Base-by-base conservation (phyloP, 2,888 invertebrate species). In the Sphaeridia pumilis region DNA sequence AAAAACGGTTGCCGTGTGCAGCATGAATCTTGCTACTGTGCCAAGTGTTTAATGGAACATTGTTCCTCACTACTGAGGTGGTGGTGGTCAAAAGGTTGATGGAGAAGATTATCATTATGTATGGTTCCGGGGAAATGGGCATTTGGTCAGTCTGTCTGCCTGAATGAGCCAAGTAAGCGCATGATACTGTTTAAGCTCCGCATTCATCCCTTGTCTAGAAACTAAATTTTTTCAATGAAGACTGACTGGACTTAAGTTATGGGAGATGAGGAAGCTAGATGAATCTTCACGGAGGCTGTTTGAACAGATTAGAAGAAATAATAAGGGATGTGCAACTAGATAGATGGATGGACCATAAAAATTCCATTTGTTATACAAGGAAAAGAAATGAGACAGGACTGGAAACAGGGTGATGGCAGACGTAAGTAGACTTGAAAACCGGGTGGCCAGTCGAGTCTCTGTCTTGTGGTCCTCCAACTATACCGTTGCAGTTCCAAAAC, bases 311-410 rank as follows among this genome's bases (percentile, higher is more conserved):
- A 38, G 38, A n/a, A n/a, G n/a, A 17, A 38, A 38, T 38, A 38
- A 38, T 38, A 38, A n/a, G 38, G 38, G 38, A 38, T 38, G 17
- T 17, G 38, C 20, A 38, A 38, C 17, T 38, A 20, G 38, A 5
- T 38, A 38, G 38, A 38, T 38, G 38, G 38, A 38, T 38, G 38
- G 20, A 38, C 38, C 38, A 38, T 38, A 38, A 38, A 38, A 38
- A 38, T 38, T 14, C 38, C 38, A 38, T 38, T 38, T 38, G 38
- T 38, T 38, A 38, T 38, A 38, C 38, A 38, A 38, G 38, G n/a
- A n/a, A n/a, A n/a, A n/a, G n/a, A n/a, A 38, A 5, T 12, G 38
- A 17, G 38, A 38, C 10, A 20, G 17, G 20, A 20, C 7, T 7
- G 31, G 14, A 14, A 38, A 17, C 17, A 38, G 17, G 38, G 38